phyloP scores from a whole-genome alignment of 2,797 vertebrate genomes.

The Lithobates sylvaticus region DNA sequence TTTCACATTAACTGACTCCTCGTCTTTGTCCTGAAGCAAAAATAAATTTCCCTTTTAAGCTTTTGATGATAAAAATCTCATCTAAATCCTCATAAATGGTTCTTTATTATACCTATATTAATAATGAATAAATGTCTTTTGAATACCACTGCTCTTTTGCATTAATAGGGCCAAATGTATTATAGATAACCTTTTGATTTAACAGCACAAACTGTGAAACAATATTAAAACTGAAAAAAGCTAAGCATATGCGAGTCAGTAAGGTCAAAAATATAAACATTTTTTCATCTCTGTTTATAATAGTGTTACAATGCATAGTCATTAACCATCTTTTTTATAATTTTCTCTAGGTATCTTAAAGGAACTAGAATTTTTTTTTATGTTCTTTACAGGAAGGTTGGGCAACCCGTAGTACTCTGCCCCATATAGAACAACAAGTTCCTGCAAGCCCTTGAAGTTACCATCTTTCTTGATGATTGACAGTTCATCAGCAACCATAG shows the following conservation, averaged over 20 bases:
- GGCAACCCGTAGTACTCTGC: background rate
- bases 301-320: slow-evolving; percentile 63
- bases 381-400: background rate
- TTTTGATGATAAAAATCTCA: slow-evolving; percentile 86
- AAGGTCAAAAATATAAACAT: slow-evolving; percentile 77
- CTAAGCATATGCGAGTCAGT: slow-evolving; percentile 70
- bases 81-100: slow-evolving; percentile 84
- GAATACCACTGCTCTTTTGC: slow-evolving; percentile 79
- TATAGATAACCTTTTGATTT: slow-evolving; percentile 86
- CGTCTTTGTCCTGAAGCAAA: slow-evolving; percentile 78
- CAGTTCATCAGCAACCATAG: no score
- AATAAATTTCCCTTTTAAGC: slow-evolving; percentile 83
- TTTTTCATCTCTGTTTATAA: slow-evolving; percentile 71
- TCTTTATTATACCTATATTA: slow-evolving; percentile 87
- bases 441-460: background rate
- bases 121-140: slow-evolving; percentile 87
- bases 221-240: slow-evolving; percentile 77
- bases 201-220: slow-evolving; percentile 82
- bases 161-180: slow-evolving; percentile 81
- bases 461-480: background rate
- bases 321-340: slow-evolving; percentile 62
- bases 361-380: slow-evolving; percentile 6
- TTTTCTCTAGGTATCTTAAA: slow-evolving; percentile 60
- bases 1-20: slow-evolving; percentile 73
- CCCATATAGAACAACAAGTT: background rate